phyloP scores from a whole-genome alignment of 92 coral and sea anemone genomes.

The Micromussa lordhowensis region DNA sequence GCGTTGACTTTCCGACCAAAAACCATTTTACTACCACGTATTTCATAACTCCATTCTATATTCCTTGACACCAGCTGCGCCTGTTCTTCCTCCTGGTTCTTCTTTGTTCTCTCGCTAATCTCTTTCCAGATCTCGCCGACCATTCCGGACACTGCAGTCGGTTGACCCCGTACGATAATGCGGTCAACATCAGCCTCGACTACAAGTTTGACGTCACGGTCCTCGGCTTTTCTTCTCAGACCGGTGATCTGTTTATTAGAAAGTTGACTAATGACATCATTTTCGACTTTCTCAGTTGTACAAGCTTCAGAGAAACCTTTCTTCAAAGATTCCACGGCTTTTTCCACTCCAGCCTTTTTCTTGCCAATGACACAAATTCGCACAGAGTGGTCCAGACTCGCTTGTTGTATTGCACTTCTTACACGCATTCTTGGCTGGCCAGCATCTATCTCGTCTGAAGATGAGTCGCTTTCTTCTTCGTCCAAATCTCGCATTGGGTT shows the following conservation, averaged over 20 bases:
- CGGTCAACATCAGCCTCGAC: conserved; percentile 45
- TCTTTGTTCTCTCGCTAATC: conserved; percentile 60
- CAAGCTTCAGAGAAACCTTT: conserved; percentile 58
- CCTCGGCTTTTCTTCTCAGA: conserved; percentile 33
- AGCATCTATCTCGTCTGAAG: conserved; percentile 1
- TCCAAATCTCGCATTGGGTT: background rate
- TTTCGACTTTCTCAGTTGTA: conserved; percentile 59
- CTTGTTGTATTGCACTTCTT: background rate
- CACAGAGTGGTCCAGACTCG: background rate
- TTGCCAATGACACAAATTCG: conserved; percentile 28
- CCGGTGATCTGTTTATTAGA: conserved; percentile 45
- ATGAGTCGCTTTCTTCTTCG: background rate
- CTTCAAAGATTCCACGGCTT: conserved; percentile 43
- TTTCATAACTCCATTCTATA: conserved; percentile 71
- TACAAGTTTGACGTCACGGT: conserved; percentile 35
- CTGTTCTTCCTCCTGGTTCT: conserved; percentile 59
- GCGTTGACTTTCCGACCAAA: conserved; percentile 72
- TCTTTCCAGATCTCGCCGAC: conserved; percentile 69
- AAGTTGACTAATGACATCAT: conserved; percentile 52
- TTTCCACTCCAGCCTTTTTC: background rate
- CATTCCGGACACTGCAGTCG: conserved; percentile 65
- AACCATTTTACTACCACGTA: conserved; percentile 23
- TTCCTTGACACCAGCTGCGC: conserved; percentile 65
- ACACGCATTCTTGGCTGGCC: background rate
- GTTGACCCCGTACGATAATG: conserved; percentile 73